Conservation (phyloP, 2,888 invertebrate genomes). For the Oscheius sp. region DNA sequence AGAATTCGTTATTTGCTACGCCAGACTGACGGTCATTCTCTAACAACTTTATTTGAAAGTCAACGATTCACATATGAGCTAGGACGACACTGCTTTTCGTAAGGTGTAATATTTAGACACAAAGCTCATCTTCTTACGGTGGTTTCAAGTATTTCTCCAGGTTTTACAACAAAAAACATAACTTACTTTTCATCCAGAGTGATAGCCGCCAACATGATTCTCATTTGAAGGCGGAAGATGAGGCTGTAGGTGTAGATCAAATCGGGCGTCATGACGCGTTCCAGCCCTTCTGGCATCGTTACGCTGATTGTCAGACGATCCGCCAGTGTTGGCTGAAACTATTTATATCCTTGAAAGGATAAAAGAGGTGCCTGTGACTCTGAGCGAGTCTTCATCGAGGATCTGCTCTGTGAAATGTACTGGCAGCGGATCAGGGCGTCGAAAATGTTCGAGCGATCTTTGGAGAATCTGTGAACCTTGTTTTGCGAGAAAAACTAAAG, state of each 20-base stretch:
- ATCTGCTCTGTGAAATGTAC: not conserved
- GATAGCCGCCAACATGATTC: slow-evolving; percentile 13
- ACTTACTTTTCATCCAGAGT: slow-evolving; percentile 13
- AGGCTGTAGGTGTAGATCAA: slow-evolving; percentile 8
- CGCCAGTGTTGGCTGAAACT: slow-evolving; percentile 12
- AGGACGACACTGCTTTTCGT: too few species aligned
- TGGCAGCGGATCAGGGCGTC: slow-evolving; percentile 7
- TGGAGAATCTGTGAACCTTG: not conserved
- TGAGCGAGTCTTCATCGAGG: not conserved
- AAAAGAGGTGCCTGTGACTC: not conserved
- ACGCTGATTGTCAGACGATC: slow-evolving; percentile 13
- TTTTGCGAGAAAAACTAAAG: not conserved
- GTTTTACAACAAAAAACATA: not conserved
- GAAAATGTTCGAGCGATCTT: slow-evolving; percentile 11
- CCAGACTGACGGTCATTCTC: too few species aligned
- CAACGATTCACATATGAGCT: too few species aligned
- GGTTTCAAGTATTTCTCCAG: too few species aligned
- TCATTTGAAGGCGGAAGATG: slow-evolving; percentile 30
- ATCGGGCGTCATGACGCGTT: slow-evolving; percentile 7
- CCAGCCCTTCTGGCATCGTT: not conserved
- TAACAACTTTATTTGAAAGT: too few species aligned
- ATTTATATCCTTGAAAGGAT: not conserved
- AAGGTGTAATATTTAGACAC: too few species aligned
- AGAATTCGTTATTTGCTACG: too few species aligned
- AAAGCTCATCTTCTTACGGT: too few species aligned